Evolutionary conservation across 2,888 invertebrate genomes (phyloP), one percentile per base, ranked within the genome.

Genomic region (Aethes cnicana): DNA sequence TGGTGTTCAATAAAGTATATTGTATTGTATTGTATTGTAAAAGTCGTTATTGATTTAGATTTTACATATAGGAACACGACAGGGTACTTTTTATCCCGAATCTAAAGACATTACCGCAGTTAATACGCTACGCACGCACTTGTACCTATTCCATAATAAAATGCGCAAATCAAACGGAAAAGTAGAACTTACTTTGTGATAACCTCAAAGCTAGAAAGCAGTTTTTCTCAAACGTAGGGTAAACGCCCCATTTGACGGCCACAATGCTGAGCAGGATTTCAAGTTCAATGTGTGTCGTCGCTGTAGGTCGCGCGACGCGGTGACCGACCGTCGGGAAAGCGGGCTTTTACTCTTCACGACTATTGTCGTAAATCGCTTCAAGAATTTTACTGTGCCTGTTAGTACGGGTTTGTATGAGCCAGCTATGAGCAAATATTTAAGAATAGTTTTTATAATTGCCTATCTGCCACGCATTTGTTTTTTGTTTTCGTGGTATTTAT

Each of bases 271-370:
- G 76, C 81, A 86, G 84, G 87, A 86, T 84, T 77, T 79, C 72
- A 72, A 77, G 71, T 73, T 58, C 63, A 62, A 85, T 83, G 84
- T 87, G 63, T 85, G 85, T 69, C 84, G 79, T 62, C 67, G 71
- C 69, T 83, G 81, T 84, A 78, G 84, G 86, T 86, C 85, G 79
- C 70, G 54, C n/a, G n/a, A n/a, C n/a, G n/a, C 58, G 66, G 73
- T 72, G 80, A 67, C 71, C 74, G 71, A 59, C 68, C 67, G 63
- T 56, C 72, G 80, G 82, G 84, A 85, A 87, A 84, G 82, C 79
- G 56, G 59, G 77, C 81, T 82, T 81, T 84, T 83, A 82, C 83
- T 76, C 76, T 80, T 76, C 74, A 58, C 70, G 54, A 57, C 68
- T 66, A 66, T 70, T 71, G 68, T 69, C 63, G 56, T 63, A 64